Conservation (phyloP, 2,797 vertebrate genomes). For the Tapera naevia region DNA sequence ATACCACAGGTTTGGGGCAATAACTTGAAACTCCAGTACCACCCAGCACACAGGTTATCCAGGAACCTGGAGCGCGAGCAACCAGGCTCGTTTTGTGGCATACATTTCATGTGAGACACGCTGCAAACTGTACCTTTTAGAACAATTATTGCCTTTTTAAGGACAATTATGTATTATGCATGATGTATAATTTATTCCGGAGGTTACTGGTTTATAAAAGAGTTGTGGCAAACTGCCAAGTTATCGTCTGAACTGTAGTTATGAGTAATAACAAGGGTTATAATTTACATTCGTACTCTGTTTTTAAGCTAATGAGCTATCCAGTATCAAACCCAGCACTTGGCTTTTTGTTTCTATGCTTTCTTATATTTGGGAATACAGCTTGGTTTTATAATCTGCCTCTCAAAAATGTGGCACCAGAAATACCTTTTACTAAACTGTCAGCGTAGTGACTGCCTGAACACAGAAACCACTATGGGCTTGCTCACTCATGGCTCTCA, state of each 20-base stretch:
- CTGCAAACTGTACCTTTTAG: slow-evolving; percentile 43
- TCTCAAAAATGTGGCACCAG: background rate
- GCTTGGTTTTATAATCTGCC: slow-evolving; percentile 41
- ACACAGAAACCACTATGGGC: background rate
- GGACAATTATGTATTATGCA: slow-evolving; percentile 73
- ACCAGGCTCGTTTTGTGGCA: background rate
- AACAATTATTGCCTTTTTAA: slow-evolving; percentile 70
- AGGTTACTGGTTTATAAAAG: slow-evolving; percentile 71
- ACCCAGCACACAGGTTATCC: background rate
- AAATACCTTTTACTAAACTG: background rate
- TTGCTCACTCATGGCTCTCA: background rate
- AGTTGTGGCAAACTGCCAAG: slow-evolving; percentile 67
- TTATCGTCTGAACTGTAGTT: slow-evolving; percentile 70
- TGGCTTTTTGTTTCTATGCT: slow-evolving; percentile 58
- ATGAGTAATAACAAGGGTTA: slow-evolving; percentile 77
- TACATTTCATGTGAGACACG: background rate
- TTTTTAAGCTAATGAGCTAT: slow-evolving; percentile 80
- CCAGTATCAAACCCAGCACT: slow-evolving; percentile 57
- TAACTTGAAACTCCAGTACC: background rate
- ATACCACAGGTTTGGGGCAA: background rate
- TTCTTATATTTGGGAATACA: slow-evolving; percentile 39
- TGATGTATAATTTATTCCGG: slow-evolving; percentile 68
- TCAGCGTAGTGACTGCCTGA: background rate
- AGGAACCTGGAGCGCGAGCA: background rate
- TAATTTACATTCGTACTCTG: slow-evolving; percentile 76